Conservation (phyloP, 2,888 invertebrate genomes). For the Epinotia nisella region DNA sequence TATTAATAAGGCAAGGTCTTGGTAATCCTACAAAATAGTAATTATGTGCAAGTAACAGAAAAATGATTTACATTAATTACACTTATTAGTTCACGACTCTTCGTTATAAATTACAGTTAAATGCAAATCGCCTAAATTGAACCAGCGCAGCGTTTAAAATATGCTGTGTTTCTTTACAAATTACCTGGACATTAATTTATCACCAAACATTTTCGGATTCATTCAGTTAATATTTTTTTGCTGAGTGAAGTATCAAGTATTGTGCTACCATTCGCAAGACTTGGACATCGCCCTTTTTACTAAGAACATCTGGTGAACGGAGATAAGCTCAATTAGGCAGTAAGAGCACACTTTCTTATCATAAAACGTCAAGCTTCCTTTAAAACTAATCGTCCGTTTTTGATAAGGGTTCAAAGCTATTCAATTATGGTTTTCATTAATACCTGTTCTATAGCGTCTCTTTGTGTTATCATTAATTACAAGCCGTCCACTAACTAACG, state of each 20-base stretch:
- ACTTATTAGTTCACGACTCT: conserved; percentile 3
- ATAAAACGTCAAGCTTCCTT: conserved; percentile 13
- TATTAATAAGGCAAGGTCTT: background rate
- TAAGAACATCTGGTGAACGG: background rate
- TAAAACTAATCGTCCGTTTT: conserved; percentile 7
- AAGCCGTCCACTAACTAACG: conserved; percentile 2
- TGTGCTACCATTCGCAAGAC: background rate
- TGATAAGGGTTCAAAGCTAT: conserved; percentile 30
- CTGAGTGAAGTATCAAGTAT: background rate
- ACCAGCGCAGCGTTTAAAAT: conserved; percentile 3
- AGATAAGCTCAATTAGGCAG: background rate
- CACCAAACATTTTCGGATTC: background rate
- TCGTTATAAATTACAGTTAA: conserved; percentile 29
- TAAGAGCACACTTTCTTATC: conserved; percentile 7
- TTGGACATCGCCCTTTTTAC: background rate
- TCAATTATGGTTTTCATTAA: conserved; percentile 22
- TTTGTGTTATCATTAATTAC: conserved; percentile 28
- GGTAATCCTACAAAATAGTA: background rate
- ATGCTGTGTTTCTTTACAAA: background rate
- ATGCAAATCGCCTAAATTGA: conserved; percentile 12
- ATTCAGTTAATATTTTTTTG: background rate
- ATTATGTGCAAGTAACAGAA: background rate
- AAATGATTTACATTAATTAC: no score
- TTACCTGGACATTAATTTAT: background rate
- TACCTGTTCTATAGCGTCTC: conserved; percentile 22